Evolutionary conservation across 2,888 invertebrate species (phyloP), one percentile per base, ranked within the genome.

Genomic region (Ypsolopha scabrella): DNA sequence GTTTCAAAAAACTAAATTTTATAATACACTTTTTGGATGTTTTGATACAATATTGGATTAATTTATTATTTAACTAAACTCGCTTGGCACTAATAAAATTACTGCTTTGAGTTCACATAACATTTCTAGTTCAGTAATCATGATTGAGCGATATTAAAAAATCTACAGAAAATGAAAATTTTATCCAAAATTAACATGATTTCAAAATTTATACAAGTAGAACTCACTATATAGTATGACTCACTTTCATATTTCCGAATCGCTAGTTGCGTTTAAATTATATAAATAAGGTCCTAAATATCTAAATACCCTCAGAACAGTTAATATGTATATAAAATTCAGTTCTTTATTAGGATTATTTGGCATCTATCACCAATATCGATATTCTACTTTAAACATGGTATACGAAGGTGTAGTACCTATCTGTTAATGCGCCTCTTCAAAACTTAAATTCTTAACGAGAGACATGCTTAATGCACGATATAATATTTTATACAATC

Each of bases 311-410:
- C 83, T 82, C 83, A 85, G 86, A 83, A 85, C 83, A 77, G 72
- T 81, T 80, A 82, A 80, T 81, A 80, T 78, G 76, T 80, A 81
- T 86, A 82, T 79, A 85, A 80, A 86, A 83, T 85, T 86, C 86
- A 86, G 85, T 85, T 86, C 85, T 86, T 85, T 85, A 85, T 80
- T 81, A 85, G 80, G 81, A 80, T 86, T 83, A 83, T 86, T 85
- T 83, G 85, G 85, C 86, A 82, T 86, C 75, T 82, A 82, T 83
- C 80, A 83, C 85, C 86, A 82, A 77, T 74, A 79, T 75, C 68
- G 72, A 73, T 75, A 79, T 59, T 71, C 80, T 85, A 83, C 80
- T 64, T 71, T 79, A 75, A 80, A 80, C 75, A 77, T 78, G 80
- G 82, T 85, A 80, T 76, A 82, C 80, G 78, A 76, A 75, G 75